phyloP scores from a whole-genome alignment of 2,797 vertebrate species.

The Propithecus deckenii region DNA sequence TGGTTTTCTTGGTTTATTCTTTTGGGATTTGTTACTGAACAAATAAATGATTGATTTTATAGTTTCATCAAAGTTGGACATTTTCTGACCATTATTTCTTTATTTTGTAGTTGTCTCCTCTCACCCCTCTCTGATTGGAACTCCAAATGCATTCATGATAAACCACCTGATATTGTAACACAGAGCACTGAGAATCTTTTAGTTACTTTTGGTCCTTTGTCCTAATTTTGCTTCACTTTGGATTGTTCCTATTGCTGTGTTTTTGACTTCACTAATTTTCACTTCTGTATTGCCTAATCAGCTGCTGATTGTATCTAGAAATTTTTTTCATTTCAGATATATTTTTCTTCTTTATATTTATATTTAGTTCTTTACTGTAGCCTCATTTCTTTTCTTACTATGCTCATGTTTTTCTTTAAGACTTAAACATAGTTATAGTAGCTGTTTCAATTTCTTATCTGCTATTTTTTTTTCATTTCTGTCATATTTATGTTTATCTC shows the following conservation, averaged over 20 bases:
- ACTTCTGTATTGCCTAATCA: not conserved
- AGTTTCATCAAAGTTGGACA: not conserved
- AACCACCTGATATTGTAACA: not conserved
- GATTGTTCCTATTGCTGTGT: not conserved
- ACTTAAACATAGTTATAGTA: not conserved
- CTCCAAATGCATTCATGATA: not conserved
- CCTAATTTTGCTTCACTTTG: not conserved
- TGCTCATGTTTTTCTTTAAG: not conserved
- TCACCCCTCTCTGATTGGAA: not conserved
- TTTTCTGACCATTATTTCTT: not conserved
- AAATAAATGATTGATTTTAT: not conserved
- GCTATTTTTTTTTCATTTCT: not conserved
- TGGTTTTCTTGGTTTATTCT: not conserved
- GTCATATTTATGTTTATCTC: not conserved
- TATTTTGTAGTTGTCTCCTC: not conserved
- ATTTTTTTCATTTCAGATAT: not conserved
- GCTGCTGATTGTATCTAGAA: not conserved
- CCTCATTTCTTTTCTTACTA: not conserved
- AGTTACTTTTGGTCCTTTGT: not conserved
- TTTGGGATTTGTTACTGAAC: not conserved
- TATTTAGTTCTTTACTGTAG: not conserved
- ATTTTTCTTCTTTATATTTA: not conserved
- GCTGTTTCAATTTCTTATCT: not conserved
- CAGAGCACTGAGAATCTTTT: not conserved
- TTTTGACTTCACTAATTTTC: not conserved